Percentiles rank a stretch among this genome's conserved stretches.
These are phyloP conservation scores for Drosophila flavopinicola DNA, from an alignment of 2,888 invertebrate genomes.

Conservation along the genomic window DNA sequence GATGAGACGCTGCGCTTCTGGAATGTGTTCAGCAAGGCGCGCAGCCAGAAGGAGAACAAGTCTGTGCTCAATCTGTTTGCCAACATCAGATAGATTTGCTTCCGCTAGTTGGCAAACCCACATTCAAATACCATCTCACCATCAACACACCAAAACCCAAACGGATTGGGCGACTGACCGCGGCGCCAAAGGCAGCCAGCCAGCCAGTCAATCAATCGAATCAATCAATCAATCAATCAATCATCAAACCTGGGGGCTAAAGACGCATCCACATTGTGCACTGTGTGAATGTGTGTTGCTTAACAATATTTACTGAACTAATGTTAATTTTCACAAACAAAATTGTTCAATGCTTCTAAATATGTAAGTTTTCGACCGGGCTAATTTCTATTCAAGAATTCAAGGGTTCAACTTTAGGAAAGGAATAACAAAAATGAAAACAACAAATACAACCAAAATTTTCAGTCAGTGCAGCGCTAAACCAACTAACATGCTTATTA, in stretches of 20 bases:
- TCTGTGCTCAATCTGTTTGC: constrained; percentile 97
- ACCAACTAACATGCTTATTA: constrained; percentile 5
- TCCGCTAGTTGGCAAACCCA: neutral
- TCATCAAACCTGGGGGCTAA: constrained; percentile 16
- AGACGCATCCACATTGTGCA: constrained; percentile 13
- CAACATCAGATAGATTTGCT: constrained; percentile 89
- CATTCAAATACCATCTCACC: no score
- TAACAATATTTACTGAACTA: constrained; percentile 43
- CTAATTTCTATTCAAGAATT: constrained; percentile 14
- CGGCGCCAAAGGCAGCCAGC: constrained; percentile 67
- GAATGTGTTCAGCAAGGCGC: constrained; percentile 99
- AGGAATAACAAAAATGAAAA: neutral
- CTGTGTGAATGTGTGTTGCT: constrained; percentile 24
- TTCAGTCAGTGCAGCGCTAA: constrained; percentile 14
- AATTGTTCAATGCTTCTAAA: constrained; percentile 18
- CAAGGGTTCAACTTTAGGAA: constrained; percentile 1
- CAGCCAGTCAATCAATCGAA: constrained; percentile 23
- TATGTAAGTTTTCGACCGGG: constrained; percentile 30
- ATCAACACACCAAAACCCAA: neutral
- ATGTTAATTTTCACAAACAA: constrained; percentile 23
- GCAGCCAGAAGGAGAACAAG: constrained; percentile 96
- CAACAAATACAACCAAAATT: constrained; percentile 16
- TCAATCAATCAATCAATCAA: constrained; percentile 9
- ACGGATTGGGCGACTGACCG: constrained; percentile 56
- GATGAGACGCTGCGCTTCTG: constrained; percentile 99